phyloP scores from a whole-genome alignment of 2,797 vertebrate species.

The Lepilemur septentrionalis region DNA sequence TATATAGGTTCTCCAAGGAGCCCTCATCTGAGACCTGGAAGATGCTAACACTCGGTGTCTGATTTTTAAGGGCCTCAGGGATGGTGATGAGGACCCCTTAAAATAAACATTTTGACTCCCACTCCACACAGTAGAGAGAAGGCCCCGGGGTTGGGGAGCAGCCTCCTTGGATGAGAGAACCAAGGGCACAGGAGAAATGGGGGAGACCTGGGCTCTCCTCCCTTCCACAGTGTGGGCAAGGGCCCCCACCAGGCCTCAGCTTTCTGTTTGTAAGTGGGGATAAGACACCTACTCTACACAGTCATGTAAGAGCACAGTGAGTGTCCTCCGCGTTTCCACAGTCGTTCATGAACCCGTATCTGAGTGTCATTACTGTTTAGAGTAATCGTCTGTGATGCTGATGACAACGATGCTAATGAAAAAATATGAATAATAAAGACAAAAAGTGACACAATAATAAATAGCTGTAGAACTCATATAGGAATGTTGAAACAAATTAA shows the following conservation, averaged over 20 bases:
- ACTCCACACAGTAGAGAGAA: neutral
- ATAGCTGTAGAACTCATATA: neutral
- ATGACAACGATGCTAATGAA: slow-evolving; percentile 47
- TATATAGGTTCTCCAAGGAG: neutral
- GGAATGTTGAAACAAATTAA: neutral
- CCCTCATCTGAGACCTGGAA: neutral
- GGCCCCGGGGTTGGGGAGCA: neutral
- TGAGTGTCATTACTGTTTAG: slow-evolving; percentile 3
- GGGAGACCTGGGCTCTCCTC: neutral
- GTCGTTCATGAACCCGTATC: neutral
- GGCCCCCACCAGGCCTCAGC: neutral
- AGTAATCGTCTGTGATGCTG: slow-evolving; percentile 24
- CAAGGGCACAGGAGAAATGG: neutral
- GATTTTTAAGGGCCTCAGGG: neutral
- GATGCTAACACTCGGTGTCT: neutral
- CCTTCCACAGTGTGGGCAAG: neutral
- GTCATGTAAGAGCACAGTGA: neutral
- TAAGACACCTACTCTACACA: neutral
- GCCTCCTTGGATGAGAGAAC: neutral
- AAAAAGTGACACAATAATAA: slow-evolving; percentile 47
- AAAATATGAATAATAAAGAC: slow-evolving; percentile 24
- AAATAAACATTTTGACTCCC: neutral
- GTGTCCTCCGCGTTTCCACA: neutral
- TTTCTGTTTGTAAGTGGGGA: neutral
- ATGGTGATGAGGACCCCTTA: neutral